Evolutionary conservation across 2,113 vertebrate genomes (phyloP), one percentile per base, ranked within the genome.

Genomic region (Oncorhynchus nerka): DNA sequence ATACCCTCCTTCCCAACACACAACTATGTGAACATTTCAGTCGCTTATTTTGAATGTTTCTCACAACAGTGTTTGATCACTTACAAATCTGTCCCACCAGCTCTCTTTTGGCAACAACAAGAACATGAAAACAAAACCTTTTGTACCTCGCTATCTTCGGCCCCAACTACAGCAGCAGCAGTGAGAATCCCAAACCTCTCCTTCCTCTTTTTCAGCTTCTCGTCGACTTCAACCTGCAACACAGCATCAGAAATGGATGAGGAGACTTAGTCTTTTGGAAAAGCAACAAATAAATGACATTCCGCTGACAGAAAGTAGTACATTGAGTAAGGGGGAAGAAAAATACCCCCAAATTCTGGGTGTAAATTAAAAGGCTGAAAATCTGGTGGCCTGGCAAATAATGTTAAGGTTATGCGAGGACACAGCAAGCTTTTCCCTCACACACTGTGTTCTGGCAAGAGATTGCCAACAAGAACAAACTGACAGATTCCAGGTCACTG

Each of bases 141-240:
- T 81, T 75, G 64, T 86, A 94, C 95, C 95, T 95, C 93, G 75
- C 91, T 81, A 85, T 95, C 94, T 15, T 94, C 94, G 2, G 70
- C 67, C 82, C 89, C 92, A 1, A 73, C 78, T 59, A 90, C 87
- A 13, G 93, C 90, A 0, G 94, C 93, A 80, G 89, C 93, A 20
- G 93, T 95, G 22, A 96, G 90, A 69, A 95, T 96, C 49, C 93
- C 95, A 82, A 95, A 96, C 62, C 95, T 80, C n/a, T 95, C 93
- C 93, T 95, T 95, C 75, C 92, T 92, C 87, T 95, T 96, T 90
- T 96, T 95, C 82, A 96, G 90, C 39, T 96, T 96, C 80, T 96
- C 93, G 2, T 95, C 94, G 65, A 94, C 94, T 85, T 95, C 93
- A 1, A 92, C 93, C 94, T 96, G 86, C 74, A 79, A 69, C 65